Base-by-base conservation (phyloP, 2,888 invertebrate genomes). In the Brachypalpus laphriformis region DNA sequence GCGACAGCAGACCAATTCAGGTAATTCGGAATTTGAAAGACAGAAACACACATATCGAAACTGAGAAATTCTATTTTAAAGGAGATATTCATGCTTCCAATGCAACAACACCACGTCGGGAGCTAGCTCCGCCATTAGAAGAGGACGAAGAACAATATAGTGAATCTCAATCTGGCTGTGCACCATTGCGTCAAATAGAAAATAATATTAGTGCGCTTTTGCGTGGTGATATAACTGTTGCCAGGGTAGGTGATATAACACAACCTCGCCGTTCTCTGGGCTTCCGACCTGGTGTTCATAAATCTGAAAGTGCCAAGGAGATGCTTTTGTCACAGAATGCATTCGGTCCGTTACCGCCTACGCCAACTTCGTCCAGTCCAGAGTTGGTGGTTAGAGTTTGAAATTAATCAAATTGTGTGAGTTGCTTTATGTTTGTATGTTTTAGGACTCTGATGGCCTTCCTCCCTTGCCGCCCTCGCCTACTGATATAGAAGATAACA, bases 391-490 rank as follows among this genome's bases (percentile, higher is more conserved):
- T 85, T 76, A 72, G 63, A 89, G 90, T 88, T 89, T 89, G 45
- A 90, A 90, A 82, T 63, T 89, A 47, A 89, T 47, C 1, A 49
- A 14, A 25, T n/a, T 49, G 7, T 22, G 14, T 20, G 9, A 49
- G 20, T 54, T 47, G 14, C 16, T 34, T 7, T 42, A 7, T 56
- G 31, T 56, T 16, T 56, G n/a, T 6, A 37, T 49, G 47, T 87
- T 87, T 42, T 72, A 89, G 89, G 89, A 89, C 81, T 88, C 77
- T 49, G 89, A 89, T 87, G 88, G 94, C 88, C 95, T 96, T 89
- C 96, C 96, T 18, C 96, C 96, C 40, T 92, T 97, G 80, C 97
- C 97, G 7, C 97, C 97, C 0, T 96, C 97, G 0, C 97, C 97
- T 0, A 96, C 96, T 91, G 96, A 96, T 68, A 59, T 85, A 16